These are phyloP conservation scores for Cydia splendana DNA, from an alignment of 1,140 invertebrate species.

Conservation along the genomic window DNA sequence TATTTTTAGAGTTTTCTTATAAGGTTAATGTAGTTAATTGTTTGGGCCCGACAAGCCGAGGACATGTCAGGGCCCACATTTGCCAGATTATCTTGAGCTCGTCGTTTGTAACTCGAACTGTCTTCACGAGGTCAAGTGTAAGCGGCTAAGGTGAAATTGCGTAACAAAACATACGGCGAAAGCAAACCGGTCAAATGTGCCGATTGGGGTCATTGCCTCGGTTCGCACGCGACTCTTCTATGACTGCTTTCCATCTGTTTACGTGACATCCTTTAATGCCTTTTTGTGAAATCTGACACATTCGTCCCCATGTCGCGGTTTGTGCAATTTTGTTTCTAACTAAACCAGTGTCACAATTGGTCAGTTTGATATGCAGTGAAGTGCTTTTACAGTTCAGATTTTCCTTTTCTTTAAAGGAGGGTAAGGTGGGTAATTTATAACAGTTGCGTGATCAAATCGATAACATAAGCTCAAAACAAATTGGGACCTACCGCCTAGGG, in stretches of 20 bases:
- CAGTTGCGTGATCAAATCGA: neutral
- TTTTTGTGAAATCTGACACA: constrained; percentile 15
- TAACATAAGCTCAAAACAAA: too few relatives aligned
- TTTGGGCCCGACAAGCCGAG: constrained; percentile 8
- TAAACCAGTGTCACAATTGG: neutral
- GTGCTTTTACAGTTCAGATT: too few relatives aligned
- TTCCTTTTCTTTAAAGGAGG: too few relatives aligned
- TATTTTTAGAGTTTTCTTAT: neutral
- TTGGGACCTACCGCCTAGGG: too few relatives aligned
- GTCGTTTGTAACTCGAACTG: constrained; percentile 37
- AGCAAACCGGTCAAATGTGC: constrained; percentile 66
- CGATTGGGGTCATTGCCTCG: constrained; percentile 74
- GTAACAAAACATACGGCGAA: constrained; percentile 62
- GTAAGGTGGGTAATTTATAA: neutral
- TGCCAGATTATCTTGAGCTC: constrained; percentile 22
- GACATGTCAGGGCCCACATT: constrained; percentile 19
- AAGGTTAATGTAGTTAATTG: constrained; percentile 8
- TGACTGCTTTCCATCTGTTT: constrained; percentile 30
- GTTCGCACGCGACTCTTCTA: constrained; percentile 47
- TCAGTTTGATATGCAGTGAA: too few relatives aligned
- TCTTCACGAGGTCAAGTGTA: constrained; percentile 70
- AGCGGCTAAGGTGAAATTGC: constrained; percentile 69
- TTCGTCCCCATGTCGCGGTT: neutral
- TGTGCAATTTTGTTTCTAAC: neutral
- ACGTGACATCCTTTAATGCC: constrained; percentile 13